phyloP scores from a whole-genome alignment of 2,113 vertebrate species.

The Thinocorus orbignyianus region DNA sequence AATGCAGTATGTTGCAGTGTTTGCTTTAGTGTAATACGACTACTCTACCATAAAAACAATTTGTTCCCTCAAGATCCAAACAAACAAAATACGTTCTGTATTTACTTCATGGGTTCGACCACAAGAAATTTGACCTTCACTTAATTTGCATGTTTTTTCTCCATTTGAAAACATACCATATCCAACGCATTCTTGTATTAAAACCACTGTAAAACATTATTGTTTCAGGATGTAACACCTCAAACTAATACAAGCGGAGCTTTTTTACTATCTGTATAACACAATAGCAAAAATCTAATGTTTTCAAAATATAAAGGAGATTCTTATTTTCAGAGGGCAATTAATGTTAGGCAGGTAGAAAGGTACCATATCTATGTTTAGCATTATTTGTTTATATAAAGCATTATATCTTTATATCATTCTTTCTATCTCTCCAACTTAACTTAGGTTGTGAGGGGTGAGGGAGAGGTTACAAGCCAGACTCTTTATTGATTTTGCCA shows the following conservation, averaged over 20 bases:
- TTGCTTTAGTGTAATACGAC: background rate
- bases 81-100: conserved; percentile 32
- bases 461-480: background rate
- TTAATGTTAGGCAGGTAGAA: background rate
- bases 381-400: background rate
- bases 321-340: background rate
- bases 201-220: background rate
- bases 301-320: background rate
- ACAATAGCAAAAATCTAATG: background rate
- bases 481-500: background rate
- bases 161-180: background rate
- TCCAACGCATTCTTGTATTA: background rate
- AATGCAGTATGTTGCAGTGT: background rate
- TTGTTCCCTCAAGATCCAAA: conserved; percentile 31
- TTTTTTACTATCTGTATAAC: background rate
- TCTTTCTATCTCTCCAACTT: background rate
- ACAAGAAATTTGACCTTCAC: conserved; percentile 20
- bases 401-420: background rate
- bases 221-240: background rate
- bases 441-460: background rate
- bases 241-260: background rate
- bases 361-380: background rate
- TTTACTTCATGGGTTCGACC: conserved; percentile 1
- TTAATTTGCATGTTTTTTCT: background rate
- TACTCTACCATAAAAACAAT: background rate